A percentile compares a stretch with the other conserved stretches of the same genome.
Conservation (phyloP, 1,140 invertebrate species). For the Diuraphis noxia region DNA sequence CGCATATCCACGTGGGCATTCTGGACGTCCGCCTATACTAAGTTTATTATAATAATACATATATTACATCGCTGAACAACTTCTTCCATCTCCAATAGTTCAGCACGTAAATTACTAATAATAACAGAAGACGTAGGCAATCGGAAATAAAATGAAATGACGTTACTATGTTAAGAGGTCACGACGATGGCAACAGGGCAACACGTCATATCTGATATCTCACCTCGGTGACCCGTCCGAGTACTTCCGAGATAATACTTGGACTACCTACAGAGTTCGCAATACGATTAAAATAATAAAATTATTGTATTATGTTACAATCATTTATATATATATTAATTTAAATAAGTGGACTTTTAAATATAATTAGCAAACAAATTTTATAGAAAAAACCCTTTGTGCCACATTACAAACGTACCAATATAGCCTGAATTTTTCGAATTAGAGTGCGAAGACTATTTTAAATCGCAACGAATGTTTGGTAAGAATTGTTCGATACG, state of each 20-base stretch:
- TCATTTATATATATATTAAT: not conserved
- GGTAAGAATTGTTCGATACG: not conserved
- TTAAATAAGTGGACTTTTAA: not conserved
- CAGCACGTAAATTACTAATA: not conserved
- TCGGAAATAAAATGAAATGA: not conserved
- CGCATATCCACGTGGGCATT: conserved; percentile 23
- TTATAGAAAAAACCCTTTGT: not conserved
- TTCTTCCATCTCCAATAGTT: not conserved
- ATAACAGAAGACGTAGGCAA: not conserved
- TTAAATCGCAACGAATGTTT: not conserved
- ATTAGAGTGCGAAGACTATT: not conserved
- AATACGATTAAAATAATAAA: not conserved
- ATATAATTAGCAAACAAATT: not conserved
- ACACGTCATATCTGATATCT: not conserved
- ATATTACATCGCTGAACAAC: not conserved
- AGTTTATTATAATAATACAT: not conserved
- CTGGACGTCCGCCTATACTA: not conserved
- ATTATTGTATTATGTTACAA: not conserved
- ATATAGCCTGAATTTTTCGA: not conserved
- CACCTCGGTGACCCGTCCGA: not conserved
- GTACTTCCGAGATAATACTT: not conserved
- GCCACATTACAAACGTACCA: not conserved
- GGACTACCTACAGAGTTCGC: no score
- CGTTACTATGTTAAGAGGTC: not conserved
- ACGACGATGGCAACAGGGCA: not conserved